Base-by-base conservation (phyloP, 2,113 vertebrate genomes). In the Aix galericulata region DNA sequence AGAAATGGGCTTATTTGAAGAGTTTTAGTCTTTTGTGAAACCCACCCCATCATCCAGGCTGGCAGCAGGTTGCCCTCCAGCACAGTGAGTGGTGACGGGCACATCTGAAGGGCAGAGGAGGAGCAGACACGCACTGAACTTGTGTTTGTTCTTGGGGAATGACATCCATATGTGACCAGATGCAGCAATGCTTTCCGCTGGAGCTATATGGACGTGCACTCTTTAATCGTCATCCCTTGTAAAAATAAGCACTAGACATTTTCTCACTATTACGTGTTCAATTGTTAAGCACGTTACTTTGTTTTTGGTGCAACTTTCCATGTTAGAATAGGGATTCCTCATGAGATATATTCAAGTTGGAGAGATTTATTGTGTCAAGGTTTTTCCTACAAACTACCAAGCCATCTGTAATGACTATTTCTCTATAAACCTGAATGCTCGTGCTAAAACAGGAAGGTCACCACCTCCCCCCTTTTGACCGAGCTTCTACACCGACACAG, bases 301-400 rank as follows among this genome's bases (percentile, higher is more conserved):
- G 68, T 68, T 44, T 12, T 34, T 38, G 56, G 17, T 42, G 32
- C 31, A 52, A 18, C 62, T 40, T 60, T 27, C 25, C 25, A 2
- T 0, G 8, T 56, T 14, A 68, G 44, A 13, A 31, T 0, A 58
- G 32, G 34, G 56, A 91, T 52, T 84, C 74, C 62, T 38, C 17
- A 8, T 32, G 25, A 40, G 36, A 68, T 42, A 75, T 29, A 56
- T 38, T 82, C 73, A 17, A 25, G 14, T 3, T 60, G 56, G 32
- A 91, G 76, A 92, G 86, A 93, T 91, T 91, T 87, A 89, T 13
- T 84, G 56, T 64, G 69, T 48, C 81, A 82, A 92, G 90, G 85
- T 66, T 76, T 72, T 42, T 36, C 72, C 34, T 56, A 63, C 58
- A 48, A 84, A 74, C 46, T 5, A 48, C 53, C 72, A 62, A 84